Base-by-base conservation (phyloP, 2,797 vertebrate genomes). In the Anas bernieri region DNA sequence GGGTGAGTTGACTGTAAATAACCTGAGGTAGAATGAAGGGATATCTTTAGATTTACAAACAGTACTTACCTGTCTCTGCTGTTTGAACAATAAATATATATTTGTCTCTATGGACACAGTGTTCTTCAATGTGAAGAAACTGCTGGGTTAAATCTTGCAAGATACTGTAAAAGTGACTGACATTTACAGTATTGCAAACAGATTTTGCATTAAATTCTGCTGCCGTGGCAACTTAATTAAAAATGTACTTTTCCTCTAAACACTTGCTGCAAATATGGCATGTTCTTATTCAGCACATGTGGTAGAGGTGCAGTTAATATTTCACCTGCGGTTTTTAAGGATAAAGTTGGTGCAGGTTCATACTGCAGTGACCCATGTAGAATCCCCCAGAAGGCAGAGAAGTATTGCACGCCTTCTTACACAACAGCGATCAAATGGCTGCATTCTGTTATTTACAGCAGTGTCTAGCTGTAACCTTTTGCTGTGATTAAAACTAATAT, bases 1-100 rank as follows among this genome's bases (percentile, higher is more conserved):
- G 97, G 99, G 99, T 99, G 88, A 98, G 97, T 68, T 87, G 72
- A 41, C 17, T 25, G 8, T 59, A 18, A 23, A 50, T 37, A 35
- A 59, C 62, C 41, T 84, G 11, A 26, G 25, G 15, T 8, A 56
- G 61, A 37, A 50, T 64, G 5, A 37, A 5, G 37, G 20, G 88
- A 31, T 22, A 3, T 41, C 31, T 84, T 66, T 15, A 46, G 20
- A 20, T 70, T 86, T 81, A 28, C 59, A 63, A 33, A 33, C 7
- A 81, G 17, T 50, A 81, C 4, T 1, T 58, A 59, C 11, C 33
- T 43, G 39, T 68, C 39, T 17, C 2, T 45, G 25, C 37, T 62
- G 35, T 30, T 18, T 15, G 3, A 43, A 72, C 28, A 72, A 4
- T n/a, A 72, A 66, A 15, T 11, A 14, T 9, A 0, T 46, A 12